phyloP scores from a whole-genome alignment of 2,888 invertebrate species.

The Folsomia manolachei region DNA sequence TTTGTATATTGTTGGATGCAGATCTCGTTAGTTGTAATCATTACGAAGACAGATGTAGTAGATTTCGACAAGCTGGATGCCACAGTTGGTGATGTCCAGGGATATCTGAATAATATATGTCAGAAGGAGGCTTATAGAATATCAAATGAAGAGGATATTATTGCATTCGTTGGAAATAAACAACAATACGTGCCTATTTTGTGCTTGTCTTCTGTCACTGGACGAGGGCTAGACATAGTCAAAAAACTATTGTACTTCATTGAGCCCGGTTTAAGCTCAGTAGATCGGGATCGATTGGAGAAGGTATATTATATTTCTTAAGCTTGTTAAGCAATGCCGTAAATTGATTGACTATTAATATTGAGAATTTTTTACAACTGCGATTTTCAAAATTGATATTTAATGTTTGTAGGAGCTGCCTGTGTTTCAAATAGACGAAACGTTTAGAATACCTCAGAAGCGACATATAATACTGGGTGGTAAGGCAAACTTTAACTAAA shows the following conservation, averaged over 20 bases:
- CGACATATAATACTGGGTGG: conserved; percentile 75
- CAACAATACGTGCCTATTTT: conserved; percentile 74
- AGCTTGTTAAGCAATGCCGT: neutral
- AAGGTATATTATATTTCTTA: conserved; percentile 56
- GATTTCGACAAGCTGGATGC: conserved; percentile 54
- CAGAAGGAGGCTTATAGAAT: conserved; percentile 64
- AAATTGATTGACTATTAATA: no score
- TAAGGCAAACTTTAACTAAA: no score
- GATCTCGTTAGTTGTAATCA: conserved; percentile 84
- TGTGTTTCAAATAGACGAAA: conserved; percentile 92
- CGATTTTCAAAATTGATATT: conserved; percentile 22
- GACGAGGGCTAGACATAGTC: conserved; percentile 76
- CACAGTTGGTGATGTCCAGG: conserved; percentile 51
- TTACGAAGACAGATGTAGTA: conserved; percentile 91
- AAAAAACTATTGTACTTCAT: conserved; percentile 83
- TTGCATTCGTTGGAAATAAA: conserved; percentile 61
- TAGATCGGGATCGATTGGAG: conserved; percentile 68
- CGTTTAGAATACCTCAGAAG: conserved; percentile 77
- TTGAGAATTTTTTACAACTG: neutral
- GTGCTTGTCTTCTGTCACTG: conserved; percentile 86
- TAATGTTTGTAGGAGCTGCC: conserved; percentile 62
- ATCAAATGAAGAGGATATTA: conserved; percentile 68
- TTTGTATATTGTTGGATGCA: conserved; percentile 45
- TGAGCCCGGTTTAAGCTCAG: conserved; percentile 63
- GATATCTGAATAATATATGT: conserved; percentile 54